Percentiles rank a stretch among this genome's conserved stretches.
Evolutionary conservation across 2,113 vertebrate species (phyloP).

Genomic region (Noturus placidus): DNA sequence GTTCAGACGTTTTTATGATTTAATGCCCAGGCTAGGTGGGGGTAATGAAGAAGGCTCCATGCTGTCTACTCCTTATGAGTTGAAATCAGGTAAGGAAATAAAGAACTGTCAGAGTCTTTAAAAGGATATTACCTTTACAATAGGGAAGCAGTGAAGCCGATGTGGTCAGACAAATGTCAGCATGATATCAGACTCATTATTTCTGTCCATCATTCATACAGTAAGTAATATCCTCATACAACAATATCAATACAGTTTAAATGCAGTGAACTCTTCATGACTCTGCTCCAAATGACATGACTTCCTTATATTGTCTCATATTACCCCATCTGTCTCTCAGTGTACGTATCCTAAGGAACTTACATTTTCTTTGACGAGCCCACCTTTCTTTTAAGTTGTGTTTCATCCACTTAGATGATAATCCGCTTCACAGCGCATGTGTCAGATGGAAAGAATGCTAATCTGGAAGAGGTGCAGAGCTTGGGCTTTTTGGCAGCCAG

Average conservation of each 20-base stretch:
- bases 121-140: slow-evolving; percentile 33
- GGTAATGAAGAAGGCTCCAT: slow-evolving; percentile 52
- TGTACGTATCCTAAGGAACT: slow-evolving; percentile 21
- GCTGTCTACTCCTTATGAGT: slow-evolving; percentile 45
- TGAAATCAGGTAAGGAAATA: slow-evolving; percentile 54
- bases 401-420: slow-evolving; percentile 82
- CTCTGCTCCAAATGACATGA: slow-evolving; percentile 35
- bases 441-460: slow-evolving; percentile 96
- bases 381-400: slow-evolving; percentile 51
- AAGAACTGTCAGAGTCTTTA: slow-evolving; percentile 40
- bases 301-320: slow-evolving; percentile 44
- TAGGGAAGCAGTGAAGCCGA: slow-evolving; percentile 5
- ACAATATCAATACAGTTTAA: slow-evolving; percentile 37
- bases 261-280: slow-evolving; percentile 28
- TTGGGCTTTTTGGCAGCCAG: slow-evolving; percentile 82
- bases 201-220: slow-evolving; percentile 30
- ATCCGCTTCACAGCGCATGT: slow-evolving; percentile 84
- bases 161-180: slow-evolving; percentile 23
- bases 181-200: slow-evolving; percentile 21
- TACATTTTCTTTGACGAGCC: slow-evolving; percentile 40
- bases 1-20: slow-evolving; percentile 50
- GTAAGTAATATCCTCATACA: slow-evolving; percentile 21
- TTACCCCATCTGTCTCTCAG: slow-evolving; percentile 32
- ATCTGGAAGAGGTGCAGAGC: slow-evolving; percentile 88
- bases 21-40: slow-evolving; percentile 45